Base-by-base conservation (phyloP, 2,113 vertebrate species). In the Cyanocitta stelleri region DNA sequence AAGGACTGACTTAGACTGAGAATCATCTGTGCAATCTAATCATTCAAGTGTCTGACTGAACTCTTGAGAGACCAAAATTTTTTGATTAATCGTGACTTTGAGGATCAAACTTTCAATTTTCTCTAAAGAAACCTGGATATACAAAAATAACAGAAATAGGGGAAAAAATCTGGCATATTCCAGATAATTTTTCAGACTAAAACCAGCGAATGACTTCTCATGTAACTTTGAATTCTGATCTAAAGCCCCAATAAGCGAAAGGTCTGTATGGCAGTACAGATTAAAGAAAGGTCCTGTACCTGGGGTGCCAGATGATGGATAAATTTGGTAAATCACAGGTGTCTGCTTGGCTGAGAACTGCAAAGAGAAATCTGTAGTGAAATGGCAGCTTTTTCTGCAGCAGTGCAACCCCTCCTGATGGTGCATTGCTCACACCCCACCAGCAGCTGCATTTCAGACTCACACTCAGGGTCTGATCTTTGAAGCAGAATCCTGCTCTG, bases 261-360 rank as follows among this genome's bases (percentile, higher is more conserved):
- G 20, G 1, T 30, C 17, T 27, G 9, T 6, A 10, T 24, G 37
- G 11, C 19, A 32, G 33, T 11, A 16, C 16, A 82, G 55, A 54
- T 16, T 64, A 68, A 91, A 56, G 56, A 32, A 67, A 92, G 14
- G 58, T 87, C 54, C 76, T n/a, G 35, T 98, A 98, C 98, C 98
- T 97, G 98, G 98, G 55, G 96, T 88, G 82, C 97, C 98, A 96
- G 94, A 98, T 76, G 98, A 30, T 49, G 98, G 98, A 44, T 43
- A 75, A 77, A 98, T 91, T 41, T 90, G 97, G 84, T 97, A 95
- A 95, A 98, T 63, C 84, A 97, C 17, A 39, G 98, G 98, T 85
- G 98, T 98, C 88, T 98, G 95, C 6, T 7, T 78, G 85, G 87
- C 80, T 69, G 98, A 98, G 92, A 98, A 98, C 98, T 98, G 90